Evolutionary conservation across 2,797 vertebrate species (phyloP), one percentile per base, ranked within the genome.

Genomic region (Halcyon smyrnensis): DNA sequence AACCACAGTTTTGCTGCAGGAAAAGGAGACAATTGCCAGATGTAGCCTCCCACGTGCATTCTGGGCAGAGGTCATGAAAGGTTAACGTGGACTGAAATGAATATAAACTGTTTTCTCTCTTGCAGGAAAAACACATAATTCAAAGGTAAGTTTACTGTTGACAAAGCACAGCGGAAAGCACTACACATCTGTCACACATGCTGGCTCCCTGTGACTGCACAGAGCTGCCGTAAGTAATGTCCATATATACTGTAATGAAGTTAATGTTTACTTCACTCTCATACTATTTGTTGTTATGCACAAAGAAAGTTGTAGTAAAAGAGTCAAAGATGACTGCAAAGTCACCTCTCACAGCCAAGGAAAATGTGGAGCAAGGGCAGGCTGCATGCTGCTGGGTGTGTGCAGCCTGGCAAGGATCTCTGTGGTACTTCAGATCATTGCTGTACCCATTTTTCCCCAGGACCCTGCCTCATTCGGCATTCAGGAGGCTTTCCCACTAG

Each of bases 141-240:
- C 28, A 89, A 18, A 73, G 82, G 75, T 32, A 67, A 87, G 70
- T 76, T 16, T 71, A 25, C 46, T 79, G 78, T 70, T 81, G 88
- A 48, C 90, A 92, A 21, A 84, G 90, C 86, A 24, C 88, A 45
- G 80, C 4, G 1, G 53, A 84, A 87, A 84, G 88, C 74, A 16
- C 77, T 19, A 6, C 53, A 77, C 94, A 94, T 92, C 94, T 83
- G 86, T 84, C 78, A 88, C 90, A 34, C 32, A 27, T 11, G 64
- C 80, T 73, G 88, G 28, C 77, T 90, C 30, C 93, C 67, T 7
- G 27, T 75, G 76, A 69, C 69, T 81, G 56, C 11, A 32, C 25
- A 4, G 57, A 41, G 28, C 53, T 86, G 80, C 88, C 2, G 14
- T 69, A 70, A 96, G 81, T 63, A 76, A 84, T 5, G 59, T 59